Conservation (phyloP, 2,797 vertebrate genomes). For the Sandelia bainsii region DNA sequence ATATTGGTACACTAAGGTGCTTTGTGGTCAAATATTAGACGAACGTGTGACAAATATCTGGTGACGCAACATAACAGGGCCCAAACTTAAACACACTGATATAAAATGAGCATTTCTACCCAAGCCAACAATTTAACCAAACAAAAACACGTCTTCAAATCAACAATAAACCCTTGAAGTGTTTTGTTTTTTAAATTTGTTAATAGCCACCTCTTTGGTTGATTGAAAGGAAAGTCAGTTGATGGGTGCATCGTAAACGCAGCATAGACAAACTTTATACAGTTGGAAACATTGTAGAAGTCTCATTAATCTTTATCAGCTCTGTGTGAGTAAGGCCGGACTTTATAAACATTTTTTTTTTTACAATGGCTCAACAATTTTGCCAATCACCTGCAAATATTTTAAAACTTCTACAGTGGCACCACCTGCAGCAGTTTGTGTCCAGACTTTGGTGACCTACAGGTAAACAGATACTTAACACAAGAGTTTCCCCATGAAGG, state of each 20-base stretch:
- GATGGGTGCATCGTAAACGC: conserved; percentile 9
- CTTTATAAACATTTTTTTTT: conserved; percentile 7
- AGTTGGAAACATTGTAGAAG: conserved; percentile 28
- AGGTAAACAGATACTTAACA: conserved; percentile 37
- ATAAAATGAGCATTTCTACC: conserved; percentile 15
- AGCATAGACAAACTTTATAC: conserved; percentile 8
- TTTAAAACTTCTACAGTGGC: conserved; percentile 11
- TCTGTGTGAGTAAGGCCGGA: neutral
- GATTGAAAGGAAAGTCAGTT: conserved; percentile 5
- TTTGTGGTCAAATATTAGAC: conserved; percentile 30
- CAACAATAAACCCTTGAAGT: neutral
- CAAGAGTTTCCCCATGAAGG: neutral
- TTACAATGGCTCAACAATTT: neutral
- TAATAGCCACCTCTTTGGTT: neutral
- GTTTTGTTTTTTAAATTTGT: conserved; percentile 11
- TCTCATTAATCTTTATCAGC: neutral
- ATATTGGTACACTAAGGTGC: conserved; percentile 31
- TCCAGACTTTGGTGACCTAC: conserved; percentile 21
- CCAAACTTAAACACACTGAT: conserved; percentile 1
- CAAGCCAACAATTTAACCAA: conserved; percentile 20
- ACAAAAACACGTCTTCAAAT: neutral
- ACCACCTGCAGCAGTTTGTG: conserved; percentile 21
- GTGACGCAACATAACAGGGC: conserved; percentile 8
- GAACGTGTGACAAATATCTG: conserved; percentile 14
- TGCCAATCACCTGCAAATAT: neutral